These are phyloP conservation scores for Ochotona princeps DNA, from an alignment of 2,113 vertebrate genomes.

Conservation along the genomic window DNA sequence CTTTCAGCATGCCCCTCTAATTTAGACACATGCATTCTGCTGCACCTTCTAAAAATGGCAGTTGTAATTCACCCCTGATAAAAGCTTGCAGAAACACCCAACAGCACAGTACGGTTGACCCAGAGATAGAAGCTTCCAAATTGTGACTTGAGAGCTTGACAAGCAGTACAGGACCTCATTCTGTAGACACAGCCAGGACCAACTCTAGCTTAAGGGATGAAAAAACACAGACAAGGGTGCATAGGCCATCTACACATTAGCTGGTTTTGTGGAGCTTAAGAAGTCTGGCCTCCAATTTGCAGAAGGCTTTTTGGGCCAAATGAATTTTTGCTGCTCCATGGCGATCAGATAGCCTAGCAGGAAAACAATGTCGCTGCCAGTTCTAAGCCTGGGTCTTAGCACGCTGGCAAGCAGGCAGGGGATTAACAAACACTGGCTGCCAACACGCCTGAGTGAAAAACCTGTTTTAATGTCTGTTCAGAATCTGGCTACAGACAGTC, in stretches of 20 bases:
- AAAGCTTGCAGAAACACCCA: not conserved
- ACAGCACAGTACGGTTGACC: not conserved
- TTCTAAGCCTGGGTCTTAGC: no score
- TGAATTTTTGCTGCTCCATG: no score
- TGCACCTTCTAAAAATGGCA: not conserved
- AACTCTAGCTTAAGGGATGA: not conserved
- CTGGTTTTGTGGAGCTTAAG: not conserved
- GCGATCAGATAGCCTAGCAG: no score
- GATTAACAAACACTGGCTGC: no score
- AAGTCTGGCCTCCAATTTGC: not conserved
- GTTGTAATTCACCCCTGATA: not conserved
- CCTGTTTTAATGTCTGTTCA: no score
- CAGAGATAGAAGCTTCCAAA: not conserved
- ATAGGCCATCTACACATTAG: not conserved
- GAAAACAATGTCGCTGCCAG: no score
- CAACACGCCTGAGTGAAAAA: no score
- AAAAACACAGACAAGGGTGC: not conserved
- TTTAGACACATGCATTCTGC: not conserved
- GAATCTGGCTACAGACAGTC: no score
- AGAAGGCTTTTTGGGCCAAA: no score
- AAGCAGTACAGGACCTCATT: not conserved
- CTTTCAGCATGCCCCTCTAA: not conserved
- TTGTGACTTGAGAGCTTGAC: not conserved
- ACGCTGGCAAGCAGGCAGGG: no score
- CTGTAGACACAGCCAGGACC: not conserved